phyloP scores from a whole-genome alignment of 53 echinoderm and acorn worm species.

The Echinarachnius parma region DNA sequence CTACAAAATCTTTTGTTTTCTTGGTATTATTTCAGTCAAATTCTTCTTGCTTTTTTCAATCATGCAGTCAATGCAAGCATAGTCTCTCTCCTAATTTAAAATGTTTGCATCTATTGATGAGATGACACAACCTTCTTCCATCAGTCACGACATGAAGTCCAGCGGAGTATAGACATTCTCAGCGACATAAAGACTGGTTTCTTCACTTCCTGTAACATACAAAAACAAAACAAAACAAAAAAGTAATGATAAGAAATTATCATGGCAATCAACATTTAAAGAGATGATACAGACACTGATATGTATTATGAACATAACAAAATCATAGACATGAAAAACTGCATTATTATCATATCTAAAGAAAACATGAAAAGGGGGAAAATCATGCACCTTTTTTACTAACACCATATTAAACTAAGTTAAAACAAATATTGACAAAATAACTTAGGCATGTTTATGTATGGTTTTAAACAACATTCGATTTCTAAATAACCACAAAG shows the following conservation, averaged over 20 bases:
- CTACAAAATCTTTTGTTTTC: neutral
- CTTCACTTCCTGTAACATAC: slow-evolving; percentile 14
- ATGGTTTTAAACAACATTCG: too few relatives aligned
- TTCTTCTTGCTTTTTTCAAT: neutral
- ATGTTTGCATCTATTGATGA: neutral
- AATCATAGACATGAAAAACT: neutral
- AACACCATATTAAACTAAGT: too few relatives aligned
- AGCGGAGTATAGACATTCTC: slow-evolving; percentile 75
- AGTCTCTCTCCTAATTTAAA: neutral
- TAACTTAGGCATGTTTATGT: too few relatives aligned
- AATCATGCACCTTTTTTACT: too few relatives aligned
- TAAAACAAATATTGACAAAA: too few relatives aligned
- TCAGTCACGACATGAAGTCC: slow-evolving; percentile 74
- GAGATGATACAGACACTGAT: too few relatives aligned
- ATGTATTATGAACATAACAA: too few relatives aligned
- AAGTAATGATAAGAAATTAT: too few relatives aligned
- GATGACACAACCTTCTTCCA: too few relatives aligned
- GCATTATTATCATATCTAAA: neutral
- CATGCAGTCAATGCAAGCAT: neutral
- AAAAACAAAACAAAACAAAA: neutral
- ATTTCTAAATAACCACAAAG: too few relatives aligned
- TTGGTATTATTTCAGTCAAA: neutral
- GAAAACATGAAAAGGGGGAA: neutral
- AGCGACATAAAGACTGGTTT: slow-evolving; percentile 54
- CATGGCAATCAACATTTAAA: too few relatives aligned